Conservation (phyloP, 2,888 invertebrate genomes). For the Neocrepidodera transversa region DNA sequence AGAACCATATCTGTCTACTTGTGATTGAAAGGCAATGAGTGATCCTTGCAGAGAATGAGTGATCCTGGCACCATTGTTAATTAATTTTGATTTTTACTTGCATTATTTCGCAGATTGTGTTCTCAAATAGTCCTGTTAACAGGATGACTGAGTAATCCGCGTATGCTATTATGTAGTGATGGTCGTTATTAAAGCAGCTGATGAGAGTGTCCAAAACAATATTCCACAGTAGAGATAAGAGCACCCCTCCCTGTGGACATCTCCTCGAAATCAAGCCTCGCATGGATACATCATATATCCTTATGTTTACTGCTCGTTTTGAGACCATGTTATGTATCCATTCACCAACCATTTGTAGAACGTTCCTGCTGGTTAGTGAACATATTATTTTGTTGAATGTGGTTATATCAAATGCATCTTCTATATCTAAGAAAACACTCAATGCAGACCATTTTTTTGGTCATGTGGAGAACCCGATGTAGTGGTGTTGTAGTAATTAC, state of each 20-base stretch:
- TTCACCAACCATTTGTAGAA: no score
- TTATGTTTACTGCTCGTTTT: no score
- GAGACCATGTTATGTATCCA: no score
- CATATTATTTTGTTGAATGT: no score
- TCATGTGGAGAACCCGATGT: neutral
- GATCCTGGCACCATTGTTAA: no score
- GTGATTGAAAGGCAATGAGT: no score
- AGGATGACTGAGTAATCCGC: neutral
- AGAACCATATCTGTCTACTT: no score
- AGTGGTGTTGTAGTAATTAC: neutral
- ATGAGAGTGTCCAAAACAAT: neutral
- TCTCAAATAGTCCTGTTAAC: neutral
- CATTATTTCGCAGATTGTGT: neutral
- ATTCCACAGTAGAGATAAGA: slow-evolving; percentile 1
- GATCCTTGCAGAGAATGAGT: no score
- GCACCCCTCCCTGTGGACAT: neutral
- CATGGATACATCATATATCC: neutral
- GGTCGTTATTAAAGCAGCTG: neutral
- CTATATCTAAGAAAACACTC: no score
- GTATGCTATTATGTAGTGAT: neutral
- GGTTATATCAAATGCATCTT: no score
- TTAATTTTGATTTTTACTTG: no score
- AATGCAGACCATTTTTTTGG: neutral
- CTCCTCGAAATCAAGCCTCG: neutral
- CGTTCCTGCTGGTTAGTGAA: no score